Conservation (phyloP, 2,888 invertebrate species). For the Andrena flavipes region DNA sequence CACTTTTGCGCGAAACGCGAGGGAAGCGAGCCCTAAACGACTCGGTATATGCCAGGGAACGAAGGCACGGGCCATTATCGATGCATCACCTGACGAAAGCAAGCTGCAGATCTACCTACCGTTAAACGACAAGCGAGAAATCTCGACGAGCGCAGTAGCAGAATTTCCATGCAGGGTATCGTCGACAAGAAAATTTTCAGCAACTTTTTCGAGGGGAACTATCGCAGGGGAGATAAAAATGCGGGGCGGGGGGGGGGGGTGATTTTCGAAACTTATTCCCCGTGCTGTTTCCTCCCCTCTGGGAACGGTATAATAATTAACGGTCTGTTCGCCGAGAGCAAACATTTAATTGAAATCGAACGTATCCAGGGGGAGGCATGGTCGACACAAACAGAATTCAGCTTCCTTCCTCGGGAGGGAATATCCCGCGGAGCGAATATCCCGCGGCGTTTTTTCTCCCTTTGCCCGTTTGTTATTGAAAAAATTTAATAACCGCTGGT, state of each 20-base stretch:
- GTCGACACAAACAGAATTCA: constrained; percentile 32
- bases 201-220: neutral
- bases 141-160: neutral
- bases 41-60: neutral
- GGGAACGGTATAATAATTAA: constrained; percentile 22
- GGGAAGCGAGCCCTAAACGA: constrained; percentile 7
- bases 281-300: neutral
- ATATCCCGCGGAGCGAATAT: constrained; percentile 41
- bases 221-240: neutral
- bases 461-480: constrained; percentile 49
- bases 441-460: constrained; percentile 22
- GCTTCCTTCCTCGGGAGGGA: constrained; percentile 13
- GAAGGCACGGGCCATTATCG: neutral
- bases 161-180: neutral
- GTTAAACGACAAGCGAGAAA: neutral
- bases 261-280: neutral
- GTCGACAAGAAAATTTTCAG: neutral
- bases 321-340: constrained; percentile 58
- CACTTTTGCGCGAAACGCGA: constrained; percentile 27
- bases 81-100: neutral
- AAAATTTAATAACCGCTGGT: constrained; percentile 62
- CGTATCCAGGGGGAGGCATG: constrained; percentile 57
- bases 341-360: constrained; percentile 76
- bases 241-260: too few relatives aligned
- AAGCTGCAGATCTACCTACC: neutral